Conservation (phyloP, 2,888 invertebrate species). For the Augiades crinisus region DNA sequence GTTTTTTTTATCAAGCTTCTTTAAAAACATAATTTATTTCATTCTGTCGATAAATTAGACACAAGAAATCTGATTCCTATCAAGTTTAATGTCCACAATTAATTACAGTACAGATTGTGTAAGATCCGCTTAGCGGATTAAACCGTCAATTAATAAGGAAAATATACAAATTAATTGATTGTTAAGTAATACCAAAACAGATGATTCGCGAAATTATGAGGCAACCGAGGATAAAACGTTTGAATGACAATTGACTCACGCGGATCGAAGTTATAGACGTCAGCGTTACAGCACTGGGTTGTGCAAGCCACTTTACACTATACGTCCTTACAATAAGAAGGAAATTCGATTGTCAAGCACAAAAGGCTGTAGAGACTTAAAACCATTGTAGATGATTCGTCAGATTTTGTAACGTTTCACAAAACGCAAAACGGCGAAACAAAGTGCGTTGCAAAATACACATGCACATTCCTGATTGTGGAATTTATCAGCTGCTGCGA, state of each 20-base stretch:
- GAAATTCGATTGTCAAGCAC: not conserved
- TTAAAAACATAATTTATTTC: no score
- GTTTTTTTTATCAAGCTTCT: no score
- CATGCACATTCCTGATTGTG: conserved; percentile 2
- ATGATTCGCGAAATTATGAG: not conserved
- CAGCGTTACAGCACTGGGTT: not conserved
- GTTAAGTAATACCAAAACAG: not conserved
- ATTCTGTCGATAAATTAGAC: no score
- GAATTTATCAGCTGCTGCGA: conserved; percentile 9
- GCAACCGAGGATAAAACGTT: conserved; percentile 4
- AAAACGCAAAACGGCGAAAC: conserved; percentile 28
- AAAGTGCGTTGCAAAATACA: conserved; percentile 29
- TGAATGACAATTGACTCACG: conserved; percentile 11
- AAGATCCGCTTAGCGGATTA: no score
- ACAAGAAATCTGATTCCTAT: no score
- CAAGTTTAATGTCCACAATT: no score
- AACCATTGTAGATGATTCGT: conserved; percentile 19
- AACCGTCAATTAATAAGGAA: not conserved
- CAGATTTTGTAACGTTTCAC: conserved; percentile 31
- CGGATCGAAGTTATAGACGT: conserved; percentile 1
- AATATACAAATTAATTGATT: not conserved
- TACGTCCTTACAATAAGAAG: not conserved
- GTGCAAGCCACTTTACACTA: not conserved
- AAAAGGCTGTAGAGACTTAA: not conserved
- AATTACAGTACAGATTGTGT: no score